These are phyloP conservation scores for Percopsis omiscomaycus DNA, from an alignment of 2,797 vertebrate species.

Conservation along the genomic window DNA sequence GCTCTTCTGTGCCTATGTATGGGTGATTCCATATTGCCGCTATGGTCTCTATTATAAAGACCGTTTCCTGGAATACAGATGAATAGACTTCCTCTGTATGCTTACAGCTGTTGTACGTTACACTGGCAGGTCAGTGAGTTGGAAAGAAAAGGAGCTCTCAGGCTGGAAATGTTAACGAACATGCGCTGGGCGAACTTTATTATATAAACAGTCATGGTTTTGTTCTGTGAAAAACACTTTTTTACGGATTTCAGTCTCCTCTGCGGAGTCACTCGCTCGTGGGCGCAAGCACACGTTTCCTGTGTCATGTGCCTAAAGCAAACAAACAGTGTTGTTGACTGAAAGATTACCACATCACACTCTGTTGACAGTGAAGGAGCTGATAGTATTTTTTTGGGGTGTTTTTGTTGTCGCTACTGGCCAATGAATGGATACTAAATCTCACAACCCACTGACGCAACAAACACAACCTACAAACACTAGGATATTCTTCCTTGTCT, in stretches of 20 bases:
- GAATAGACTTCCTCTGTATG: neutral
- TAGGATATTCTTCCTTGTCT: no score
- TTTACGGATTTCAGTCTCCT: neutral
- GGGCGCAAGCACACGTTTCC: constrained; percentile 1
- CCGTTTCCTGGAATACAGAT: neutral
- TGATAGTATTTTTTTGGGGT: constrained; percentile 13
- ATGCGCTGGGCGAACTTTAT: neutral
- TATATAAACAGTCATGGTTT: neutral
- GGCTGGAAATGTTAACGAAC: neutral
- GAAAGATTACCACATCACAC: constrained; percentile 16
- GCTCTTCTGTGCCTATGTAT: neutral
- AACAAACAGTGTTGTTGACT: constrained; percentile 9
- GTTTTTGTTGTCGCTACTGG: constrained; percentile 5
- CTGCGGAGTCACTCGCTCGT: neutral
- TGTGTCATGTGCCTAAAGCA: constrained; percentile 19
- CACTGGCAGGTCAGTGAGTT: neutral
- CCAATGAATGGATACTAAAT: constrained; percentile 27
- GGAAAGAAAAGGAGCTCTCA: neutral
- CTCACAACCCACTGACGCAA: constrained; percentile 4
- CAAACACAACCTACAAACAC: neutral
- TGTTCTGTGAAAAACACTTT: neutral
- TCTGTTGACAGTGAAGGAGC: constrained; percentile 8
- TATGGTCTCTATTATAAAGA: constrained; percentile 1
- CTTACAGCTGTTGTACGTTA: neutral
- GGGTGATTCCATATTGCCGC: neutral